phyloP scores from a whole-genome alignment of 1,140 invertebrate genomes.

The Lepidurus packardi region DNA sequence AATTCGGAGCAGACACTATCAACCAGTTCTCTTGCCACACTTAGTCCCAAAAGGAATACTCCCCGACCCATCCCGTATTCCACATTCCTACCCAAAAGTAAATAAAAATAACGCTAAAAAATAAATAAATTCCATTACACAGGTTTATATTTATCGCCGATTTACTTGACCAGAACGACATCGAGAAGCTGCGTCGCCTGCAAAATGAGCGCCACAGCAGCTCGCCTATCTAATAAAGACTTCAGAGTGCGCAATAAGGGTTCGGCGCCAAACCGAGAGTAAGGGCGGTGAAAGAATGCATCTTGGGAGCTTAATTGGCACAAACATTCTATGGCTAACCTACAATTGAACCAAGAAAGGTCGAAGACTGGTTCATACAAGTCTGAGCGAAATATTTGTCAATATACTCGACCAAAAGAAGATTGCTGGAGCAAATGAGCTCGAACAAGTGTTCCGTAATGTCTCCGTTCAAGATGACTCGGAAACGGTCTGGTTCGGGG shows the following conservation, averaged over 20 bases:
- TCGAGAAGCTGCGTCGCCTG: conserved; percentile 22
- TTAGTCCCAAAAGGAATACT: background rate
- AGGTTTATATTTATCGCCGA: background rate
- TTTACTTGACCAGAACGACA: conserved; percentile 25
- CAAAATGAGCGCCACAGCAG: background rate
- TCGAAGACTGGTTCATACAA: too few relatives aligned
- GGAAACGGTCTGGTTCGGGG: background rate
- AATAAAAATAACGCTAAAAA: background rate
- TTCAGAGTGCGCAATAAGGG: background rate
- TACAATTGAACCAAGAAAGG: background rate
- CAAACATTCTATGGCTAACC: conserved; percentile 19
- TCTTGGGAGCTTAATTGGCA: conserved; percentile 3
- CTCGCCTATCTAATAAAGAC: background rate
- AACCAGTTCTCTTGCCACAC: background rate
- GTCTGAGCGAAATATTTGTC: background rate
- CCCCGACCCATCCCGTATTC: background rate
- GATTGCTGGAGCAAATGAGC: conserved; percentile 5
- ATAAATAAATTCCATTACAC: background rate
- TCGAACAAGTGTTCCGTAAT: conserved; percentile 24
- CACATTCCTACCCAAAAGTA: background rate
- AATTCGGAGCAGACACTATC: background rate
- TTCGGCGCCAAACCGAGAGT: conserved; percentile 9
- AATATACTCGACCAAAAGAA: conserved; percentile 25
- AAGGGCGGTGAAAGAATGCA: conserved; percentile 17
- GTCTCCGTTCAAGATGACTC: background rate